phyloP scores from a whole-genome alignment of 1,140 invertebrate species.

The Ditylenchus dipsaci region DNA sequence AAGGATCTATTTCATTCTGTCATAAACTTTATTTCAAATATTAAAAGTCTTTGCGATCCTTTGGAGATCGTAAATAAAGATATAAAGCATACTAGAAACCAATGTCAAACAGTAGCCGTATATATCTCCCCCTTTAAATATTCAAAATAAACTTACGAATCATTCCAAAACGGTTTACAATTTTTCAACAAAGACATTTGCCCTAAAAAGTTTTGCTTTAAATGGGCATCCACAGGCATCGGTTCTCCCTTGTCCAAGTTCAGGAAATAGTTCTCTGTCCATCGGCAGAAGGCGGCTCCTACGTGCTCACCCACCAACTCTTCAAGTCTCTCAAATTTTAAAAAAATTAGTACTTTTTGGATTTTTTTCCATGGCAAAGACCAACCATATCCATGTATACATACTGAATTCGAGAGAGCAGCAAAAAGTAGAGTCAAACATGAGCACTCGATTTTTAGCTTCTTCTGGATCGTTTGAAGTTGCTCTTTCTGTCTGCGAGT shows the following conservation, averaged over 20 bases:
- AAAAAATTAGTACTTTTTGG: neutral
- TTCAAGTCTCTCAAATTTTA: slow-evolving; percentile 24
- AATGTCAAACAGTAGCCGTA: too few species aligned
- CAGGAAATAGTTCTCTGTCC: slow-evolving; percentile 18
- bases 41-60: too few species aligned
- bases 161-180: slow-evolving; percentile 11
- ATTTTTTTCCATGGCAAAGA: too few species aligned
- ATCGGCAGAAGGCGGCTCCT: slow-evolving; percentile 22
- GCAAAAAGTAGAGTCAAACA: slow-evolving; percentile 32
- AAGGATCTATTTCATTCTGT: too few species aligned
- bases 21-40: too few species aligned
- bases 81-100: too few species aligned
- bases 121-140: too few species aligned
- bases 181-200: slow-evolving; percentile 12
- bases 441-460: slow-evolving; percentile 16
- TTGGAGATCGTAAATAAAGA: too few species aligned
- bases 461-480: neutral
- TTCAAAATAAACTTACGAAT: slow-evolving; percentile 10
- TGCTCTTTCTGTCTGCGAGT: slow-evolving; percentile 3
- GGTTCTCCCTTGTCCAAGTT: slow-evolving; percentile 20
- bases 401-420: slow-evolving; percentile 22
- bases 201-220: slow-evolving; percentile 10
- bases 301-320: slow-evolving; percentile 24
- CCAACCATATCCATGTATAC: slow-evolving; percentile 27
- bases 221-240: slow-evolving; percentile 9